phyloP scores from a whole-genome alignment of 2,797 vertebrate species.

The Arrhamphus sclerolepis region DNA sequence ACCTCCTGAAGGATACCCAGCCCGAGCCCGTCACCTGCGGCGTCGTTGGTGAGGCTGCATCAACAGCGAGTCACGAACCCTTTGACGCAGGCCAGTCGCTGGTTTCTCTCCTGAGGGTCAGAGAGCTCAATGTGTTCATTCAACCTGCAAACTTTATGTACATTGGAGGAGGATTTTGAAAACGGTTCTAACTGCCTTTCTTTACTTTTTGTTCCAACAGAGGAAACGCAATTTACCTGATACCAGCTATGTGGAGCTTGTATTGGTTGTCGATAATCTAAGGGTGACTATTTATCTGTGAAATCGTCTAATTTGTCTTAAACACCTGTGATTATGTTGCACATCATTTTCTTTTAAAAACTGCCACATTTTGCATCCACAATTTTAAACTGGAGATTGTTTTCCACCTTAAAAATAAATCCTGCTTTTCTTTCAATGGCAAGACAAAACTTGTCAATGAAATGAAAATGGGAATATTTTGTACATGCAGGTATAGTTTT shows the following conservation, averaged over 20 bases:
- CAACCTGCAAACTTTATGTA: neutral
- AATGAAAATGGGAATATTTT: too few relatives aligned
- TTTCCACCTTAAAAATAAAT: too few relatives aligned
- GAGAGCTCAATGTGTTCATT: neutral
- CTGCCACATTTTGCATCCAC: too few relatives aligned
- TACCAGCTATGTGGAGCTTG: slow-evolving; percentile 87
- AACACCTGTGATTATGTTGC: neutral
- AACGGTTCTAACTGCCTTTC: neutral
- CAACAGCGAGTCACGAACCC: slow-evolving; percentile 16
- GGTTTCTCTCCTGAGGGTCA: slow-evolving; percentile 67
- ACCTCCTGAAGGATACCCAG: slow-evolving; percentile 69
- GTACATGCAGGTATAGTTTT: too few relatives aligned
- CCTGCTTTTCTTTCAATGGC: too few relatives aligned
- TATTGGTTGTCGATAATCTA: slow-evolving; percentile 86
- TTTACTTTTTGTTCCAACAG: slow-evolving; percentile 63
- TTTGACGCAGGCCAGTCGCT: slow-evolving; percentile 59
- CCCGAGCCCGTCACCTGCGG: slow-evolving; percentile 76
- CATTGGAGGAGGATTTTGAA: neutral
- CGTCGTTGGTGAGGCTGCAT: slow-evolving; percentile 61
- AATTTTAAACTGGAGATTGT: too few relatives aligned
- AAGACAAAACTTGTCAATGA: too few relatives aligned
- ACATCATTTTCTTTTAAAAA: neutral
- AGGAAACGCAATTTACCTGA: slow-evolving; percentile 82
- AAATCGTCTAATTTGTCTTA: neutral
- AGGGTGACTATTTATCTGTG: slow-evolving; percentile 76